Evolutionary conservation across 2,797 vertebrate genomes (phyloP).

Genomic region (Catamblyrhynchus diadema): DNA sequence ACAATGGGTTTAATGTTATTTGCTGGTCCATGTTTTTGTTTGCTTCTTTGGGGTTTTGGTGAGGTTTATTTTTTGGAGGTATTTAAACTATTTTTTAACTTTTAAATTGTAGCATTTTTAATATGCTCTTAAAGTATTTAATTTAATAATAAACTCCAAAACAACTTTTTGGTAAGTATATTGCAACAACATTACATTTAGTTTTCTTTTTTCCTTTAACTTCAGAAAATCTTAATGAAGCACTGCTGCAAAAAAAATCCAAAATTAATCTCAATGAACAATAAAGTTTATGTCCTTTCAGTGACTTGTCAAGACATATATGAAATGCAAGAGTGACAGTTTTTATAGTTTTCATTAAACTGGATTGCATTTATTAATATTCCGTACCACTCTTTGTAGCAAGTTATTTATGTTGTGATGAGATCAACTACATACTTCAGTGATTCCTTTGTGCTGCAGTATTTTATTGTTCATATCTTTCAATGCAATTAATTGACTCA

Average conservation of each 20-base stretch:
- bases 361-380: neutral
- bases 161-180: neutral
- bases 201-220: neutral
- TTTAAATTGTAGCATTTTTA: neutral
- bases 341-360: neutral
- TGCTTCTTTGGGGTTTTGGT: neutral
- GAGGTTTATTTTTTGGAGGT: fast-evolving
- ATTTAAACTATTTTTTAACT: neutral
- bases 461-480: neutral
- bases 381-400: neutral
- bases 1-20: neutral
- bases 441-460: neutral
- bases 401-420: neutral
- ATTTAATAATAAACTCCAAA: neutral
- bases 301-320: neutral
- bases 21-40: neutral
- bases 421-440: neutral
- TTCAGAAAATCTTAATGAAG: neutral
- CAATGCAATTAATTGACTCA: neutral
- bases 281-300: neutral
- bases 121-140: neutral
- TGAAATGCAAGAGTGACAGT: neutral
- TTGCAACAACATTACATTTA: neutral
- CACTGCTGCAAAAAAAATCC: fast-evolving
- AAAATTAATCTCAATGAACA: neutral